A percentile compares a stretch with the other conserved stretches of the same genome.
phyloP scores from a whole-genome alignment of 2,113 vertebrate genomes.

The Rhineura floridana region DNA sequence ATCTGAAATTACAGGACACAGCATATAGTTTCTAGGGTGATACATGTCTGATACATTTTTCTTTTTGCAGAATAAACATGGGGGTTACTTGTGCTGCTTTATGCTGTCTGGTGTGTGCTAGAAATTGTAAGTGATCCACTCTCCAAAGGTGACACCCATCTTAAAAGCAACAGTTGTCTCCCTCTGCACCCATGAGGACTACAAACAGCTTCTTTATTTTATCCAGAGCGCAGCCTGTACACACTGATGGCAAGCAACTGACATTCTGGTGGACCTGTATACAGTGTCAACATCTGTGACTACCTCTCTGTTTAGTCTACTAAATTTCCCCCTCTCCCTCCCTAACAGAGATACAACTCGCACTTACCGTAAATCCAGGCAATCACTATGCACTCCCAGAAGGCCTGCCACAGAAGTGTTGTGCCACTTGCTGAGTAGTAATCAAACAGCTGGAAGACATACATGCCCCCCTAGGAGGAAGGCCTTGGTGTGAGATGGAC shows the following conservation, averaged over 20 bases:
- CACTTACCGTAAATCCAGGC: conserved; percentile 89
- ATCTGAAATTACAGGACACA: background rate
- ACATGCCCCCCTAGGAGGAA: conserved; percentile 80
- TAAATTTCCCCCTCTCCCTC: background rate
- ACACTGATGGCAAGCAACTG: background rate
- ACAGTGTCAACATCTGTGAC: background rate
- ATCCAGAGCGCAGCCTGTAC: background rate
- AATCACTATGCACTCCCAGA: conserved; percentile 92
- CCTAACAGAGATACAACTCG: background rate
- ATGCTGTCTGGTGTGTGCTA: background rate
- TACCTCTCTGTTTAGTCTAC: background rate
- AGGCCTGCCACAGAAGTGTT: conserved; percentile 91
- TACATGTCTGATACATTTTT: background rate
- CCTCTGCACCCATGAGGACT: background rate
- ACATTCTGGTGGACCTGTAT: background rate
- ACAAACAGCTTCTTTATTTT: background rate
- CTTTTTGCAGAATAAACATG: background rate
- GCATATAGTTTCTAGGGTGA: background rate
- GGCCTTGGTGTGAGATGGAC: conserved; percentile 1
- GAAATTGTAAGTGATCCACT: background rate
- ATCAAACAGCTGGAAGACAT: conserved; percentile 93
- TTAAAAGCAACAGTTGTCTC: background rate
- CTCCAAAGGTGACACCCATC: background rate
- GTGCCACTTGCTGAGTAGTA: conserved; percentile 93
- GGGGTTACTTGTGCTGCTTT: background rate